Percentiles rank a stretch among this genome's conserved stretches.
Evolutionary conservation across 2,113 vertebrate species (phyloP).

Genomic region (Origma solitaria): DNA sequence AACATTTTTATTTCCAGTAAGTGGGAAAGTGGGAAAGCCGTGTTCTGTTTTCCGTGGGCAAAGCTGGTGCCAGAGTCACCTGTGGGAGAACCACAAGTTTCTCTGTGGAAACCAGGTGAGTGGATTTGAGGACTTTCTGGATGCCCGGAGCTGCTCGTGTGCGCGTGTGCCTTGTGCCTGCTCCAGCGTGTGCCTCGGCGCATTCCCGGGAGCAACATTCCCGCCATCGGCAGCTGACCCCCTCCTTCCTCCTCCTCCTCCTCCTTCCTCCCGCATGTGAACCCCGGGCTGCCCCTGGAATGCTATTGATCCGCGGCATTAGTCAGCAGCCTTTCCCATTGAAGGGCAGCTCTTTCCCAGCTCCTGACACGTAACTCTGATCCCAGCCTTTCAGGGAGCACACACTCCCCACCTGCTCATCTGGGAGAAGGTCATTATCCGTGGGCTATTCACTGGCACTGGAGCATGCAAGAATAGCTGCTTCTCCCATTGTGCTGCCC

Average conservation of each 20-base stretch:
- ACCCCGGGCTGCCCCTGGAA: slow-evolving; percentile 39
- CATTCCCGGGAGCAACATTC: neutral
- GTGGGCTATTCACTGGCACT: slow-evolving; percentile 49
- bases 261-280: neutral
- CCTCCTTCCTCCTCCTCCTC: neutral
- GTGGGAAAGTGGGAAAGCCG: neutral
- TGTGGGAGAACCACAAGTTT: neutral
- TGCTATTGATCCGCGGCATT: slow-evolving; percentile 55
- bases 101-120: neutral
- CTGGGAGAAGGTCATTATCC: slow-evolving; percentile 63
- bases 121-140: neutral
- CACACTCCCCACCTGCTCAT: slow-evolving; percentile 70
- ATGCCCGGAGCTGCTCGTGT: neutral
- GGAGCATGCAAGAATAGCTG: slow-evolving; percentile 68
- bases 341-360: slow-evolving; percentile 65
- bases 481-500: slow-evolving; percentile 45
- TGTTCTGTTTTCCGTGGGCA: neutral
- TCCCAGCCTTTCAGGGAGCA: neutral
- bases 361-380: slow-evolving; percentile 28
- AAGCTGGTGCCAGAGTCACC: neutral
- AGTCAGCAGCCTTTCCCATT: slow-evolving; percentile 38
- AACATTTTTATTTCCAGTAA: neutral
- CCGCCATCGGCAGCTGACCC: neutral
- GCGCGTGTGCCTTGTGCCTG: neutral
- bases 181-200: neutral